Evolutionary conservation across 2,888 invertebrate species (phyloP), one percentile per base, ranked within the genome.

Genomic region (Limnephilus auricula): DNA sequence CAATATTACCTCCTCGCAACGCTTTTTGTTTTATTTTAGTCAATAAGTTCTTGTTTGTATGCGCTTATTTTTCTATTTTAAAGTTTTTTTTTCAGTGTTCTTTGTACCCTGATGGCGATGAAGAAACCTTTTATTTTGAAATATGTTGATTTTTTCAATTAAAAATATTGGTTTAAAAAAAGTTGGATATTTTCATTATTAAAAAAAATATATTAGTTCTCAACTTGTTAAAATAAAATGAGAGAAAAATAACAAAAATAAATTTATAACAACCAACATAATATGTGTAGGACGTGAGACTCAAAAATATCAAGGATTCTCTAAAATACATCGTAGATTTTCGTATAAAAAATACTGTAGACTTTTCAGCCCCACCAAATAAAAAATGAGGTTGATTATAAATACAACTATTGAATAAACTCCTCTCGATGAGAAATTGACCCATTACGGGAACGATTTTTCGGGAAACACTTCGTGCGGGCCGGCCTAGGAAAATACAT

Each of bases 381-480:
- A 65, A 65, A 65, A 88, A 90, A 88, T 87, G 45, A 50, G 34
- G 31, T n/a, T 83, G 88, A 80, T 91, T 88, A 88, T n/a, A 65
- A 83, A 78, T 65, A 83, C 15, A 82, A 88, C 88, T 91, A 91
- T 91, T 91, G 91, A 91, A 91, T 91, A 91, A 91, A 88, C 88
- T 91, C 91, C 80, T 88, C 91, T 79, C 80, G 83, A 50, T 79
- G 91, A 91, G 82, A 91, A 91, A 91, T 91, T 40, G 82, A 40
- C 34, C 91, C 45, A 89, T 91, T 91, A 89, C 32, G 79, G 89
- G 82, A 45, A 86, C 91, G 65, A 92, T 92, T 92, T 92, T 91
- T 90, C 91, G 83, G 91, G 90, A 90, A 90, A 91, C 90, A 89
- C 90, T 91, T 91, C 88, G 90, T 84, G 91, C 90, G 79, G 91